Base-by-base conservation (phyloP, 92 coral and sea anemone genomes). In the Epizoanthus illoricatus region DNA sequence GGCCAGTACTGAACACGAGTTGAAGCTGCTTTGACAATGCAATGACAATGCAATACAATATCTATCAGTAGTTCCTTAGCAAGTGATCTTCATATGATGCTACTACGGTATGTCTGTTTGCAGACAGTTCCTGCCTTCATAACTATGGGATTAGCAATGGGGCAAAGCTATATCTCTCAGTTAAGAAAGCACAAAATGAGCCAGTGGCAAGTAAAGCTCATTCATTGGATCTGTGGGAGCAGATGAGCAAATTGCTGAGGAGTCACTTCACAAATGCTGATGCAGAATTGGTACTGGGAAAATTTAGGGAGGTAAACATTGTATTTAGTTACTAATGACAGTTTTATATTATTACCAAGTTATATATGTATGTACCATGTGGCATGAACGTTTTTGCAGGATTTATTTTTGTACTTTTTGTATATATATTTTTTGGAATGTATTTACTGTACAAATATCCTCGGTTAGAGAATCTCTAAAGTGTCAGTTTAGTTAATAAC, bases 81-180 rank as follows among this genome's bases (percentile, higher is more conserved):
- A 62, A 62, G 10, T 62, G 23, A 5, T 7, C 16, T 62, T 13
- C 8, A 10, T 62, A 0, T 17, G 8, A 17, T 62, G 66, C 23
- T 6, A 7, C 28, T n/a, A n/a, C n/a, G n/a, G n/a, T 20, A 19
- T 8, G 5, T 63, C 4, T 67, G 45, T 67, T 43, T 71, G 17
- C 75, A 71, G 75, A 71, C 59, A 71, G 75, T 71, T 71, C 75
- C 9, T 3, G 40, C 45, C 58, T 71, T 55, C 75, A 42, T 56
- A 71, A 15, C 40, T 71, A 71, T 71, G 75, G 75, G 6, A 71
- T 71, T 19, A 71, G 59, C 75, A 71, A 41, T 47, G 76, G 76
- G 5, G 76, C 56, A 43, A 71, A 71, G 59, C 11, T 71, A 11
- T 47, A 43, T 71, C 76, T 71, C 52, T 71, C 76, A 17, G 49